A percentile compares a stretch with the other conserved stretches of the same genome.
Conservation (phyloP, 2,888 invertebrate genomes). For the Dyspetes luteomarginatus region DNA sequence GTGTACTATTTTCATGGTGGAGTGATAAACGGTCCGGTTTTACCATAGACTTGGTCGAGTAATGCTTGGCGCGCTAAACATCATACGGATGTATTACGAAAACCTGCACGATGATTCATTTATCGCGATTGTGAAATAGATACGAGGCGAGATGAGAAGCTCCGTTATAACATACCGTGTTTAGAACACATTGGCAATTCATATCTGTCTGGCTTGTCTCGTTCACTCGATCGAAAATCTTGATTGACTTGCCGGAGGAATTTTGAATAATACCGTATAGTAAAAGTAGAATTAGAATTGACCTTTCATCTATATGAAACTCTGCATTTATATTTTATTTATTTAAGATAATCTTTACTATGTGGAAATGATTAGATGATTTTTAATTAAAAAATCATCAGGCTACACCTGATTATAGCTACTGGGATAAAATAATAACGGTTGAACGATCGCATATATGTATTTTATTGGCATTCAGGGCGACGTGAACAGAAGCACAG, state of each 20-base stretch:
- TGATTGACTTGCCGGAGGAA: too few relatives aligned
- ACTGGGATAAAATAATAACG: slow-evolving; percentile 19
- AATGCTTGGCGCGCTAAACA: slow-evolving; percentile 38
- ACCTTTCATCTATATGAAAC: too few relatives aligned
- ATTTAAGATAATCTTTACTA: too few relatives aligned
- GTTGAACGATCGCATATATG: too few relatives aligned
- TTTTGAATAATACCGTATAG: too few relatives aligned
- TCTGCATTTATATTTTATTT: too few relatives aligned
- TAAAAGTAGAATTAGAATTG: too few relatives aligned
- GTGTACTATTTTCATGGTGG: slow-evolving; percentile 42
- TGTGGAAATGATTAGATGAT: too few relatives aligned
- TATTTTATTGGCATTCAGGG: too few relatives aligned
- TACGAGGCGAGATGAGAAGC: not conserved
- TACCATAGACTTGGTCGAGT: slow-evolving; percentile 17
- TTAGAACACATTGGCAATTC: too few relatives aligned
- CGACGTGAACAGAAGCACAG: not conserved
- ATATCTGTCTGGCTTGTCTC: too few relatives aligned
- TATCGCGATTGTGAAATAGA: slow-evolving; percentile 4
- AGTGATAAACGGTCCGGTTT: slow-evolving; percentile 59
- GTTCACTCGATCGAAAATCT: too few relatives aligned
- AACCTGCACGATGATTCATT: not conserved
- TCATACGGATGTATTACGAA: slow-evolving; percentile 17
- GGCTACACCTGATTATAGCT: not conserved
- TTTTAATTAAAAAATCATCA: not conserved
- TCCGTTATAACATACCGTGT: slow-evolving; percentile 30